These are phyloP conservation scores for Eulimnadia texana DNA, from an alignment of 1,140 invertebrate species.

Conservation along the genomic window DNA sequence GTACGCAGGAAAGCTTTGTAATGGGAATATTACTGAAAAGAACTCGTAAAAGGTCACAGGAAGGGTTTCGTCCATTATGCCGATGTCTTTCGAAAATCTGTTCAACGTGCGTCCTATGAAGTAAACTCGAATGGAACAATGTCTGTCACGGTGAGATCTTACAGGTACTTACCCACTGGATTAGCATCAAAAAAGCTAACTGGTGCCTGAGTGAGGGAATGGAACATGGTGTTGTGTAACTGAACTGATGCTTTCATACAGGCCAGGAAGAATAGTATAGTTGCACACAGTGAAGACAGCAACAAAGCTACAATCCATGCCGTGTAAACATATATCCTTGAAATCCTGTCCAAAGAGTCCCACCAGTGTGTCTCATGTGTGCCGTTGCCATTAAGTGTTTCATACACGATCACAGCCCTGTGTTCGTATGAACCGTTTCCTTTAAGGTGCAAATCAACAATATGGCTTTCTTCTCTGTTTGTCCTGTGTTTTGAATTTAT, in stretches of 20 bases:
- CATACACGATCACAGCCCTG: no score
- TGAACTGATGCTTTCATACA: constrained; percentile 61
- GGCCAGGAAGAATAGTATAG: constrained; percentile 51
- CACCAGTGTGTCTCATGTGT: neutral
- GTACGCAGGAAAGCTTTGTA: no score
- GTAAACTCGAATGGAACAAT: neutral
- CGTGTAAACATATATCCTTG: constrained; percentile 26
- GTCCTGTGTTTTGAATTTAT: no score
- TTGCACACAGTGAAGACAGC: constrained; percentile 42
- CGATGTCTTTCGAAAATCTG: constrained; percentile 60
- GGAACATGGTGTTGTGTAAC: constrained; percentile 71
- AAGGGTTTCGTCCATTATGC: constrained; percentile 70
- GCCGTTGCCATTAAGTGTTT: neutral
- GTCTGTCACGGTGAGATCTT: neutral
- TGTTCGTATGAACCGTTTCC: no score
- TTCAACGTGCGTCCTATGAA: constrained; percentile 44
- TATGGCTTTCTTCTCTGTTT: no score
- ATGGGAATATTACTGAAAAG: constrained; percentile 34
- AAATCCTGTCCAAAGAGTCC: neutral
- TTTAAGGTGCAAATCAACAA: no score
- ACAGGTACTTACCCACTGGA: constrained; percentile 39
- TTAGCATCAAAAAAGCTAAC: constrained; percentile 74
- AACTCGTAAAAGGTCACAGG: constrained; percentile 62
- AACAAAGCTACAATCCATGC: constrained; percentile 40
- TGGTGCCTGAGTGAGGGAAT: constrained; percentile 51